Conservation (phyloP, 2,888 invertebrate genomes). For the Agonopterix alstromeriana region DNA sequence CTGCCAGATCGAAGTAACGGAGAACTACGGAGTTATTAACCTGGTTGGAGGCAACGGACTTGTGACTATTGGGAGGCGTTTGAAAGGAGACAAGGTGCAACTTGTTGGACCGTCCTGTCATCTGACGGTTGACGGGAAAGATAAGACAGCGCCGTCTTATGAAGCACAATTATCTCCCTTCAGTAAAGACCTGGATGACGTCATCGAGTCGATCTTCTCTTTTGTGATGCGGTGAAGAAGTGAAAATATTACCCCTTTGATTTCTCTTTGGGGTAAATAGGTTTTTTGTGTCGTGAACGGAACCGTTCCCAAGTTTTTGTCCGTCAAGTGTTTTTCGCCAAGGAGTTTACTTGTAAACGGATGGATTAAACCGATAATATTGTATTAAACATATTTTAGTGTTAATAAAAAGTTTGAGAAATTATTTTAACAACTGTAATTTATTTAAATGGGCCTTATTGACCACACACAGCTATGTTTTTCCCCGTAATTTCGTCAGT, state of each 20-base stretch:
- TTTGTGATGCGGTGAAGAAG: constrained; percentile 63
- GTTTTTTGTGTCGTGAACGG: constrained; percentile 9
- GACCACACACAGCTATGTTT: no score
- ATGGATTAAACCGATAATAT: no score
- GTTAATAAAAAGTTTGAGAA: no score
- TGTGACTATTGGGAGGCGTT: constrained; percentile 48
- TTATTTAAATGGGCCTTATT: no score
- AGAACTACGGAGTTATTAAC: constrained; percentile 55
- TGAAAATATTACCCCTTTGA: background rate
- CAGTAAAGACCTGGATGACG: constrained; percentile 66
- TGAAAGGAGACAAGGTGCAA: constrained; percentile 53
- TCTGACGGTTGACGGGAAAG: constrained; percentile 55
- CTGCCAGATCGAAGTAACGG: constrained; percentile 52
- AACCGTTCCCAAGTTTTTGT: constrained; percentile 2
- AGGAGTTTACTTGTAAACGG: background rate
- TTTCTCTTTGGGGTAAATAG: background rate
- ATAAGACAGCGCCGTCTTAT: constrained; percentile 41
- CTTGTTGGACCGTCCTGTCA: constrained; percentile 51
- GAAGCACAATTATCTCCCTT: constrained; percentile 66
- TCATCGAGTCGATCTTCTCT: constrained; percentile 65
- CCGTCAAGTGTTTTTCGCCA: background rate
- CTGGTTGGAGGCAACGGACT: constrained; percentile 56
- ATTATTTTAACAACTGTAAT: no score
- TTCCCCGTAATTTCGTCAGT: no score
- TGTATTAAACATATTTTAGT: no score